Evolutionary conservation across 2,113 vertebrate species (phyloP).

Genomic region (Sinocyclocheilus rhinocerous): DNA sequence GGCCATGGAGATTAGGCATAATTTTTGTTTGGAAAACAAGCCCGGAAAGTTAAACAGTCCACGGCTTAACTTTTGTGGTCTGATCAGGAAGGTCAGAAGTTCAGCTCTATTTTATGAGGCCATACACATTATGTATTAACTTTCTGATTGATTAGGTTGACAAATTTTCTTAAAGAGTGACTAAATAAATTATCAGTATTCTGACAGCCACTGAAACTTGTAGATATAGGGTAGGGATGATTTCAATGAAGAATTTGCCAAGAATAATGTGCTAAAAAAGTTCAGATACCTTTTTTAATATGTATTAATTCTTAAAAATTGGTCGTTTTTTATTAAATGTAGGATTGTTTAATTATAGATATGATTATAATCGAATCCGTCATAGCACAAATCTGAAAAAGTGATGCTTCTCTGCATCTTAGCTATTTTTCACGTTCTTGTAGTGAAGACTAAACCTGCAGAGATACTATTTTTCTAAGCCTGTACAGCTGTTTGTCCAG

Average conservation of each 20-base stretch:
- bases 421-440: constrained; percentile 19
- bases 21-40: constrained; percentile 19
- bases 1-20: background rate
- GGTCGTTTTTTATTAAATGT: background rate
- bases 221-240: background rate
- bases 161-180: background rate
- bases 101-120: constrained; percentile 21
- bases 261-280: constrained; percentile 27
- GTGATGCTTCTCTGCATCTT: background rate
- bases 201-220: background rate
- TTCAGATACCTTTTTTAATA: background rate
- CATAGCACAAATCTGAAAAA: background rate
- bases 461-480: constrained; percentile 58
- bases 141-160: constrained; percentile 21
- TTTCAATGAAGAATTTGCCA: constrained; percentile 44
- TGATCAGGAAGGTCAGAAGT: background rate
- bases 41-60: background rate
- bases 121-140: constrained; percentile 37
- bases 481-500: constrained; percentile 35
- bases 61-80: background rate
- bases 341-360: constrained; percentile 24
- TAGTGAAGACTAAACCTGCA: constrained; percentile 1
- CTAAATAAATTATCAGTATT: constrained; percentile 23
- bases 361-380: constrained; percentile 9
- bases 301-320: constrained; percentile 19